Percentiles rank a stretch among this genome's conserved stretches.
Conservation (phyloP, 2,113 vertebrate species). For the Hemiscyllium ocellatum region DNA sequence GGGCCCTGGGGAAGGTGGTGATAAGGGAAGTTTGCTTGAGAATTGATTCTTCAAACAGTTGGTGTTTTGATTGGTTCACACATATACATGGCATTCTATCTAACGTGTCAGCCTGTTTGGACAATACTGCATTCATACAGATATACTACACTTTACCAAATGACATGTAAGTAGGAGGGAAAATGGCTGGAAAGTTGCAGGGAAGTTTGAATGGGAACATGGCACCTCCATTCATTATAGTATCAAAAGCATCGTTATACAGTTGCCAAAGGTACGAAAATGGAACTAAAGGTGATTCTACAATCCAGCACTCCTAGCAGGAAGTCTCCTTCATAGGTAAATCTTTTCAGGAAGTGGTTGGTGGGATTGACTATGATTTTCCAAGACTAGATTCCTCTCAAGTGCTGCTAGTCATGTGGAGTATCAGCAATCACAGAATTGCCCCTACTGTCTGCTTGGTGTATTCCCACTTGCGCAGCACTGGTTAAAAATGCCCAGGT, state of each 20-base stretch:
- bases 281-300: not conserved
- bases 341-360: not conserved
- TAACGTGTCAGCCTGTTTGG: not conserved
- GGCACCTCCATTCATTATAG: not conserved
- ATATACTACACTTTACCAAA: not conserved
- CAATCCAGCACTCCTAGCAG: not conserved
- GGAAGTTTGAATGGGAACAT: not conserved
- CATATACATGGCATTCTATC: not conserved
- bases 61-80: not conserved
- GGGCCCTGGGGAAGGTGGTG: too few species aligned
- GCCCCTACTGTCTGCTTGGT: not conserved
- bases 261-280: constrained; percentile 24
- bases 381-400: not conserved
- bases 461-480: not conserved
- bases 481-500: not conserved
- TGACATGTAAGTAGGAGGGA: not conserved
- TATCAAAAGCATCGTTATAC: not conserved
- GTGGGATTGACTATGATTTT: not conserved
- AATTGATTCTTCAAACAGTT: not conserved
- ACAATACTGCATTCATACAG: not conserved
- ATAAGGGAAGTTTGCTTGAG: not conserved
- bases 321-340: not conserved
- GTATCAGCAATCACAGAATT: not conserved
- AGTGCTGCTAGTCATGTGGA: not conserved
- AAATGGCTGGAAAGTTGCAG: not conserved